phyloP scores from a whole-genome alignment of 92 coral and sea anemone genomes.

The Actinostola sp. region DNA sequence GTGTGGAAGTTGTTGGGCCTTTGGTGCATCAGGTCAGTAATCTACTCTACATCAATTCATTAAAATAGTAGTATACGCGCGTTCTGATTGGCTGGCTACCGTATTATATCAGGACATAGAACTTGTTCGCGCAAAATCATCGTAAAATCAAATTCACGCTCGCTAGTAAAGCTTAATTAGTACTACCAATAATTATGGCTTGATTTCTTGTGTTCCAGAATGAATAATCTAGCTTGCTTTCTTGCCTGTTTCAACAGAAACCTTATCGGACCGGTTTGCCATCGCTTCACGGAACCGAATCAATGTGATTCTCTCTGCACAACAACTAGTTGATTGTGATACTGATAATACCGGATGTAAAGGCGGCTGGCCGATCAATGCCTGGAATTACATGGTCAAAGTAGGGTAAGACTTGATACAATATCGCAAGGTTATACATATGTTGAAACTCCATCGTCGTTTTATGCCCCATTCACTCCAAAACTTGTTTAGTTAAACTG shows the following conservation, averaged over 20 bases:
- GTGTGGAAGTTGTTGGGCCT: slow-evolving; percentile 92
- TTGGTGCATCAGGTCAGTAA: slow-evolving; percentile 83
- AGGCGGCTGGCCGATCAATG: slow-evolving; percentile 79
- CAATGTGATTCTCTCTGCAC: slow-evolving; percentile 77
- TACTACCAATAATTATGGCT: not conserved
- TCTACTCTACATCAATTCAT: too few species aligned
- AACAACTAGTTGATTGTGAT: slow-evolving; percentile 83
- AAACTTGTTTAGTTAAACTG: too few species aligned
- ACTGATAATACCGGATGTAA: slow-evolving; percentile 54
- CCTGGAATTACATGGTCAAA: slow-evolving; percentile 77
- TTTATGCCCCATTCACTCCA: too few species aligned
- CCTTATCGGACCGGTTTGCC: slow-evolving; percentile 81
- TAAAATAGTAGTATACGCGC: too few species aligned
- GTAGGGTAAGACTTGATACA: slow-evolving; percentile 56
- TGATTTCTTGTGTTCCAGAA: not conserved
- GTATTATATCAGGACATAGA: not conserved
- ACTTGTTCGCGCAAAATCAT: not conserved
- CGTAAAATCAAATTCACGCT: too few species aligned
- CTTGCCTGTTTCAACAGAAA: slow-evolving; percentile 46
- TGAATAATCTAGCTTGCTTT: not conserved
- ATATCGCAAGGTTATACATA: too few species aligned
- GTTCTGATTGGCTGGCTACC: too few species aligned
- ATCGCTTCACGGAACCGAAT: slow-evolving; percentile 56
- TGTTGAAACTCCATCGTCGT: slow-evolving; percentile 9
- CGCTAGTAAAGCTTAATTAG: not conserved